Percentiles rank a stretch among this genome's conserved stretches.
Evolutionary conservation across 2,113 vertebrate species (phyloP).

Genomic region (Martes martes): DNA sequence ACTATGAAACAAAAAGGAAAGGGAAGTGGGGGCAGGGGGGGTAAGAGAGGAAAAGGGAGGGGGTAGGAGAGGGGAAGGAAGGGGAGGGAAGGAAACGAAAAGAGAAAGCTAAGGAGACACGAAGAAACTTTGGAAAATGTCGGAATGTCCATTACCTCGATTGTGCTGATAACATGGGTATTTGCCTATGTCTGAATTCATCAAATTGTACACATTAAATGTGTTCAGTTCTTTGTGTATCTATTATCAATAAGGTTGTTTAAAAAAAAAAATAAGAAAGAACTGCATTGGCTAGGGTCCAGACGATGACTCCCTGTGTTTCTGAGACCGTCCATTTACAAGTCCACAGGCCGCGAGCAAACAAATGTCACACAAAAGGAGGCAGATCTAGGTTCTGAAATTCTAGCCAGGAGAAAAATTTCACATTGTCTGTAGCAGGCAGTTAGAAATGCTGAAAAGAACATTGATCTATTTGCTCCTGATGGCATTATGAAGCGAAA

Average conservation of each 20-base stretch:
- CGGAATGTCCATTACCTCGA: not conserved
- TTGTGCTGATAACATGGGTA: not conserved
- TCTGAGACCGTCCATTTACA: not conserved
- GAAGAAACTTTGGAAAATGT: not conserved
- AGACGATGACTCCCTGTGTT: fast-evolving
- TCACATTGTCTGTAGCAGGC: not conserved
- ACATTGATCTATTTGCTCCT: not conserved
- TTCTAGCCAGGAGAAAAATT: not conserved
- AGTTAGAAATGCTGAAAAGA: not conserved
- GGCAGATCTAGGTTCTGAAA: not conserved
- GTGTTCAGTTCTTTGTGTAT: not conserved
- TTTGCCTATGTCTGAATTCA: not conserved
- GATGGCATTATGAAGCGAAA: not conserved
- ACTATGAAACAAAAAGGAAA: not conserved
- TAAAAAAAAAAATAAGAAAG: not conserved
- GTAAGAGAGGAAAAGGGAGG: not conserved
- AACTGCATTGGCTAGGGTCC: fast-evolving
- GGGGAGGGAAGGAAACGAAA: not conserved
- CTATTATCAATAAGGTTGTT: not conserved
- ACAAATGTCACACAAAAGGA: not conserved
- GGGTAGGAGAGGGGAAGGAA: too few species aligned
- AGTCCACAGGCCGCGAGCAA: not conserved
- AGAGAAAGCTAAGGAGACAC: not conserved
- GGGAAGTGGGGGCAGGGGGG: not conserved
- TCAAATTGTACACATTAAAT: too few species aligned